Evolutionary conservation across 2,888 invertebrate genomes (phyloP), one percentile per base, ranked within the genome.

Genomic region (Taphrorychus bicolor): DNA sequence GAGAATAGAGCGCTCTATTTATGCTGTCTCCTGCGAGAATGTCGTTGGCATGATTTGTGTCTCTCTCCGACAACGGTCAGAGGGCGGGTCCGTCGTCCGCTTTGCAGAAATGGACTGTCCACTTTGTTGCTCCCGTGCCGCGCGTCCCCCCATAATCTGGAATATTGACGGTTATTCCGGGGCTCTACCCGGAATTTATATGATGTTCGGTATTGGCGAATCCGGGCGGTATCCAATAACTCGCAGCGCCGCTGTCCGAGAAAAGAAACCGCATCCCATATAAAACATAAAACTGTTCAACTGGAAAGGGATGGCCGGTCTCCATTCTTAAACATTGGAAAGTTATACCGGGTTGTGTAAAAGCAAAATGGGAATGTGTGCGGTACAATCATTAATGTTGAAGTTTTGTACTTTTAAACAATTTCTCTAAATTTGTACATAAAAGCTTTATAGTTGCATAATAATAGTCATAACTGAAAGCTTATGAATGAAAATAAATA

Each of bases 81-180:
- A 67, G 66, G 70, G 69, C 69, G 69, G 65, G 58, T 19, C 66
- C 64, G 40, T 53, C 59, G 76, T 42, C 52, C 56, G 54, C 51
- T 57, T 65, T 54, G 18, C 78, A 79, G 80, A 79, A 79, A 80
- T 80, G 79, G 80, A 80, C 81, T 80, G 82, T 81, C 82, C 81
- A 80, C 80, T 80, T 79, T 58, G 59, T 52, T 59, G 42, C 62
- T 41, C 45, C 45, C 59, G 21, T 21, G 16, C 57, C 59, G 4
- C 65, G 40, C 59, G 16, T 41, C 52, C 66, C 57, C 17, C 65
- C 54, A 62, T 66, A 65, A 60, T 62, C 67, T 56, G 60, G 59
- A 68, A 70, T 68, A 70, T 70, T 70, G 67, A 70, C 70, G 70
- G 64, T 57, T 70, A 58, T 66, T 70, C 52, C 67, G 52, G n/a